Base-by-base conservation (phyloP, 2,113 vertebrate species). In the Ifrita kowaldi region DNA sequence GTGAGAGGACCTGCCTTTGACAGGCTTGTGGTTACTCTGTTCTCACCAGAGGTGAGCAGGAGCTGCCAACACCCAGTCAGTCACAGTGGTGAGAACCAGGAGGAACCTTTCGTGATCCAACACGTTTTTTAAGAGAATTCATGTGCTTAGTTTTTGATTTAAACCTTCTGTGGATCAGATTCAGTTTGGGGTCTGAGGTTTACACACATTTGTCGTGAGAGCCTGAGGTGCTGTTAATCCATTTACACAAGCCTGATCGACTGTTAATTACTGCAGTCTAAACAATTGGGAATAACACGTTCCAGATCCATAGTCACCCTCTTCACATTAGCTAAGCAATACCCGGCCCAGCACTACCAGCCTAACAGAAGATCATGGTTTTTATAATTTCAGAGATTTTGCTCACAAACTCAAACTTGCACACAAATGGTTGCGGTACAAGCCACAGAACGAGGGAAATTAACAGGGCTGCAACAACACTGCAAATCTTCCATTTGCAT, bases 81-180 rank as follows among this genome's bases (percentile, higher is more conserved):
- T 1, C 16, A 44, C 52, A n/a, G 2, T 3, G 7, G 14, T 30
- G 52, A 87, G 75, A 70, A 75, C 10, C 52, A 73, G n/a, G 37
- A 52, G 37, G 39, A 73, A 18, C 32, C 10, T 32, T 4, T 3
- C 0, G 0, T 16, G 11, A 37, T 20, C 30, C 7, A 21, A 23
- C 22, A 8, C 0, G 0, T 16, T 33, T 86, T 70, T 46, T 9
- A 64, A 56, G 19, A 79, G 35, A 76, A 28, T 23, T 41, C 26
- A 46, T 2, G 0, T 10, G 46, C n/a, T 10, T 42, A 3, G 9
- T 21, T 76, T 80, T 73, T 30, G 10, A 49, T 33, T 63, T 49
- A 80, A 86, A 44, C 32, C 53, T 68, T 26, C n/a, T 39, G 37
- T 39, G 47, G 33, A 60, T 53, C 37, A 33, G 47, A 39, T 27